A percentile compares a stretch with the other conserved stretches of the same genome.
Evolutionary conservation across 2,797 vertebrate species (phyloP).

Genomic region (Fistularia tabacaria): DNA sequence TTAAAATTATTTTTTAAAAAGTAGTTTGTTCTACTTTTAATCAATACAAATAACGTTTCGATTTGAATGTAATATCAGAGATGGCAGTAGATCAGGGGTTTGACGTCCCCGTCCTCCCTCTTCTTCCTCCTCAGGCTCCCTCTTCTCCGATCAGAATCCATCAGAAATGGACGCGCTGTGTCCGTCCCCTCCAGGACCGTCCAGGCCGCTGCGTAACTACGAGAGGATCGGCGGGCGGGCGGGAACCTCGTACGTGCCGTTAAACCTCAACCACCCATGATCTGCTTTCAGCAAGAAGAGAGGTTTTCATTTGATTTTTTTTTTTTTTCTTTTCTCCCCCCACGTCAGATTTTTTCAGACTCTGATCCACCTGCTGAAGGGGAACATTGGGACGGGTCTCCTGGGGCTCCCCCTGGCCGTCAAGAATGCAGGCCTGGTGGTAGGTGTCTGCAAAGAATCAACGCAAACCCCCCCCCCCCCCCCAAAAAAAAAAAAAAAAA

Average conservation of each 20-base stretch:
- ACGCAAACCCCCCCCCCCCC: too few species aligned
- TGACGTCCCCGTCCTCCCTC: background rate
- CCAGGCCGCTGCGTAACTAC: constrained; percentile 66
- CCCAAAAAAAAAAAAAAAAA: too few species aligned
- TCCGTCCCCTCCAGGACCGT: constrained; percentile 60
- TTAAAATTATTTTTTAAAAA: too few species aligned
- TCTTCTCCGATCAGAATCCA: constrained; percentile 60
- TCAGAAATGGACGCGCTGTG: constrained; percentile 66
- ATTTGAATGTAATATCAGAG: background rate
- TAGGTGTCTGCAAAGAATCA: constrained; percentile 39
- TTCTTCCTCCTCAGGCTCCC: constrained; percentile 42
- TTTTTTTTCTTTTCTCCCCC: background rate
- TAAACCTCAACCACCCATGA: too few species aligned
- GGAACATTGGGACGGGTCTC: constrained; percentile 94
- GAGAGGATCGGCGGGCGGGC: constrained; percentile 70
- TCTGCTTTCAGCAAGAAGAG: background rate
- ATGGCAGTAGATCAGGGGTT: too few species aligned
- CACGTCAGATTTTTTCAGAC: constrained; percentile 86
- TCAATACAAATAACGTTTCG: too few species aligned
- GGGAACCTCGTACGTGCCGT: constrained; percentile 63
- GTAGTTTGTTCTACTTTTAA: too few species aligned
- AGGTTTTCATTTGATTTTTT: background rate
- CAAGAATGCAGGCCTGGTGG: constrained; percentile 93
- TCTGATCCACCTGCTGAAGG: constrained; percentile 93
- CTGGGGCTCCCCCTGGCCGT: constrained; percentile 92